These are phyloP conservation scores for Rapana venosa DNA, from an alignment of 2,888 invertebrate species.

Conservation along the genomic window DNA sequence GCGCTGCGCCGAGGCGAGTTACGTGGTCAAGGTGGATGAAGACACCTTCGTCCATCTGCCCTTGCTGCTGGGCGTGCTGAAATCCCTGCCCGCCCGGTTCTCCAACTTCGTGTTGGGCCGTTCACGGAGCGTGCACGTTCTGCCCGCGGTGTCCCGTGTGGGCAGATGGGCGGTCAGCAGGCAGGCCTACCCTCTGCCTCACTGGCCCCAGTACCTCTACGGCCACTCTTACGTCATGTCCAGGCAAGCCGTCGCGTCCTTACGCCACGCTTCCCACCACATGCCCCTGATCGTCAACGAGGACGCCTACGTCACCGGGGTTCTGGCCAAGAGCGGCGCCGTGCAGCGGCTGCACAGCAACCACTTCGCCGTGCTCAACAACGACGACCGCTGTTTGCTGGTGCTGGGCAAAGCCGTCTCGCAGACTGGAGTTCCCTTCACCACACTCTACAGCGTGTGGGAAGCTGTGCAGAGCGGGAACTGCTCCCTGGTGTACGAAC, in stretches of 20 bases:
- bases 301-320: constrained; percentile 31
- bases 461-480: not conserved
- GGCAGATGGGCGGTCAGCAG: constrained; percentile 2
- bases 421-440: not conserved
- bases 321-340: constrained; percentile 14
- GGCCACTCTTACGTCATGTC: constrained; percentile 38
- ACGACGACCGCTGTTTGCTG: not conserved
- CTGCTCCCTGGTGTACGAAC: not conserved
- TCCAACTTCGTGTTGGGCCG: not conserved
- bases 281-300: constrained; percentile 17
- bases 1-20: not conserved
- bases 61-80: constrained; percentile 3
- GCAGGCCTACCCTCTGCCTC: not conserved
- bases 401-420: not conserved
- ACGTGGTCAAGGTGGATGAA: constrained; percentile 36
- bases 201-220: constrained; percentile 21
- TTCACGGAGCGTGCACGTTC: too few species aligned
- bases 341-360: not conserved
- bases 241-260: not conserved
- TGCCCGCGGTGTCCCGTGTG: not conserved
- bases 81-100: not conserved
- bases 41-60: constrained; percentile 35
- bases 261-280: not conserved
- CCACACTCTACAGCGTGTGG: not conserved
- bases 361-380: not conserved